Evolutionary conservation across 2,113 vertebrate species (phyloP).

Genomic region (Psilopsiagon aurifrons): DNA sequence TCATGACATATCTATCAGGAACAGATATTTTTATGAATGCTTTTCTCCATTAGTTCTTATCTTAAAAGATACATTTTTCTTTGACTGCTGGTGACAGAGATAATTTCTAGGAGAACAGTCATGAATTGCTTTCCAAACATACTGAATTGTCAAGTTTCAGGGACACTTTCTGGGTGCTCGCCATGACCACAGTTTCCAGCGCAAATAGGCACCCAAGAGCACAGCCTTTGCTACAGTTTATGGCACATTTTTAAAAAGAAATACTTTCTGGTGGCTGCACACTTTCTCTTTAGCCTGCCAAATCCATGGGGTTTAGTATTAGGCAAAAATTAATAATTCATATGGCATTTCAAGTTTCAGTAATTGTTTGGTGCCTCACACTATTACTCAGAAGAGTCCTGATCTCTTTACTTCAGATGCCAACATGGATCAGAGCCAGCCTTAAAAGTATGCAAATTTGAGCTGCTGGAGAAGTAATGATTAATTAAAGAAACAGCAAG

Average conservation of each 20-base stretch:
- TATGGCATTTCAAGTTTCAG: background rate
- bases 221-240: background rate
- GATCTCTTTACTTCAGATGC: background rate
- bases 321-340: background rate
- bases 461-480: slow-evolving; percentile 21
- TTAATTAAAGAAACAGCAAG: slow-evolving; percentile 43
- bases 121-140: background rate
- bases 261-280: background rate
- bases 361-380: background rate
- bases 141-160: background rate
- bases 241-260: fast-evolving
- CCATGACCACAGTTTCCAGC: background rate
- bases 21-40: background rate
- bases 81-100: background rate
- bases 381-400: slow-evolving; percentile 5
- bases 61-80: background rate
- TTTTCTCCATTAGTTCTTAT: background rate
- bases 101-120: background rate
- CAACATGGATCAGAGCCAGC: slow-evolving; percentile 30
- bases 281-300: background rate
- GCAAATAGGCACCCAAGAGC: background rate
- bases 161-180: background rate
- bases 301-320: background rate
- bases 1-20: background rate
- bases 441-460: slow-evolving; percentile 6